phyloP scores from a whole-genome alignment of 2,797 vertebrate genomes.

The Sciurus carolinensis region DNA sequence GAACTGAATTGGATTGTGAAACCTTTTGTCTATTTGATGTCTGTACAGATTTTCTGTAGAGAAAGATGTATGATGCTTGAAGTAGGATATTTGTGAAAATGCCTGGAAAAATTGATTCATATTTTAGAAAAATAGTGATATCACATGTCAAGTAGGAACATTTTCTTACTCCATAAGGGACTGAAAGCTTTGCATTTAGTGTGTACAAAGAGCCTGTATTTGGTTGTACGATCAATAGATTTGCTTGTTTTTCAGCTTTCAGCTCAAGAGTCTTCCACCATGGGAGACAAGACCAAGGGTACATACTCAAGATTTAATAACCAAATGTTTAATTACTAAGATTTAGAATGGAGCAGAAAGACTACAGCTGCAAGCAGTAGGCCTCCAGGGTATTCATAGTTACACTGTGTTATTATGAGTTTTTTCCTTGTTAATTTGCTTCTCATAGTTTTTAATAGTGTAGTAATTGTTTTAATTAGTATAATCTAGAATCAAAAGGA shows the following conservation, averaged over 20 bases:
- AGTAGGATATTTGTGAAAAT: background rate
- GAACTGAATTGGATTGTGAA: constrained; percentile 6
- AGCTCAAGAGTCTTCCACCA: constrained; percentile 53
- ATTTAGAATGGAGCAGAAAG: constrained; percentile 45
- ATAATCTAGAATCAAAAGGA: constrained; percentile 69
- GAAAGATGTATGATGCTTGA: constrained; percentile 7
- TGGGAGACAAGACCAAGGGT: constrained; percentile 58
- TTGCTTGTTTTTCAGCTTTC: constrained; percentile 58
- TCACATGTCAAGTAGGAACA: background rate
- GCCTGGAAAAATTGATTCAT: constrained; percentile 31
- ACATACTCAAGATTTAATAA: constrained; percentile 73
- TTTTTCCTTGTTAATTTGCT: constrained; percentile 65
- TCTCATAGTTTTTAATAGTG: constrained; percentile 67
- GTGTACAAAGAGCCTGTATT: constrained; percentile 34
- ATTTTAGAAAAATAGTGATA: background rate
- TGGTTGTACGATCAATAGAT: constrained; percentile 62
- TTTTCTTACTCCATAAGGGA: constrained; percentile 16
- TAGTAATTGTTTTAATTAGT: constrained; percentile 71
- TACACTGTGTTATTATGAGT: background rate
- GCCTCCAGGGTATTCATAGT: constrained; percentile 44
- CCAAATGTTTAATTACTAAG: constrained; percentile 58
- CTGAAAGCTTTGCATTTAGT: constrained; percentile 9
- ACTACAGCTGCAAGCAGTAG: background rate
- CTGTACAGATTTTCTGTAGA: constrained; percentile 52
- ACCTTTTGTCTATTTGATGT: constrained; percentile 35